A percentile compares a stretch with the other conserved stretches of the same genome.
Conservation (phyloP, 2,113 vertebrate species). For the Tretioscincus oriximinensis region DNA sequence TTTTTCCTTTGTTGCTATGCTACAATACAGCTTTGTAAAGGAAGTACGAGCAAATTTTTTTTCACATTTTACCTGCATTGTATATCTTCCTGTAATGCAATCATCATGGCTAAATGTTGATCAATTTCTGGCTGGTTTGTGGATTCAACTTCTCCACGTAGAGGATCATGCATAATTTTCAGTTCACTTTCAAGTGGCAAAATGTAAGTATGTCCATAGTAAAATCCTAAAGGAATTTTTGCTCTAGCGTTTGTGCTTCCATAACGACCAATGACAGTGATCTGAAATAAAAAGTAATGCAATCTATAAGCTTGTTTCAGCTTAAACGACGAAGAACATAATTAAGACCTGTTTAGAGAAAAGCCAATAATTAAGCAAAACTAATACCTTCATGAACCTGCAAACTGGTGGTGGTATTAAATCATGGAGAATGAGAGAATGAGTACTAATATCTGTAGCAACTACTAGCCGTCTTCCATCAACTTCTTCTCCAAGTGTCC, state of each 20-base stretch:
- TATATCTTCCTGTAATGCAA: conserved; percentile 96
- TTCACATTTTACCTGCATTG: conserved; percentile 88
- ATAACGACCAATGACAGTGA: conserved; percentile 97
- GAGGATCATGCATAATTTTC: conserved; percentile 94
- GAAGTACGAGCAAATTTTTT: background rate
- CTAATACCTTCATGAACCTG: conserved; percentile 96
- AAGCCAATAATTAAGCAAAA: background rate
- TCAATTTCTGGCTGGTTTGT: conserved; percentile 92
- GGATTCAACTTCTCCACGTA: conserved; percentile 89
- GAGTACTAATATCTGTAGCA: conserved; percentile 97
- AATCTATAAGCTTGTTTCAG: background rate
- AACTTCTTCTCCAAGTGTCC: conserved; percentile 97
- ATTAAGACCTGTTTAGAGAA: background rate
- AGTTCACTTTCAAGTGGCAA: conserved; percentile 96
- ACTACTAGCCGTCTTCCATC: conserved; percentile 94
- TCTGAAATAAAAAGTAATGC: conserved; percentile 73
- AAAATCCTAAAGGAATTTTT: conserved; percentile 96
- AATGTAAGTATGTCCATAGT: conserved; percentile 98
- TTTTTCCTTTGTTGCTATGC: background rate
- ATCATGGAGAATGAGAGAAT: conserved; percentile 96
- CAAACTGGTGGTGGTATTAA: conserved; percentile 95
- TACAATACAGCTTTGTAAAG: background rate
- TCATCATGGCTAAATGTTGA: conserved; percentile 96
- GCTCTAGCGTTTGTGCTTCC: conserved; percentile 98
- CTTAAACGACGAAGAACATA: conserved; percentile 17